A percentile compares a stretch with the other conserved stretches of the same genome.
Evolutionary conservation across 2,113 vertebrate species (phyloP).

Genomic region (Coracopsis vasa): DNA sequence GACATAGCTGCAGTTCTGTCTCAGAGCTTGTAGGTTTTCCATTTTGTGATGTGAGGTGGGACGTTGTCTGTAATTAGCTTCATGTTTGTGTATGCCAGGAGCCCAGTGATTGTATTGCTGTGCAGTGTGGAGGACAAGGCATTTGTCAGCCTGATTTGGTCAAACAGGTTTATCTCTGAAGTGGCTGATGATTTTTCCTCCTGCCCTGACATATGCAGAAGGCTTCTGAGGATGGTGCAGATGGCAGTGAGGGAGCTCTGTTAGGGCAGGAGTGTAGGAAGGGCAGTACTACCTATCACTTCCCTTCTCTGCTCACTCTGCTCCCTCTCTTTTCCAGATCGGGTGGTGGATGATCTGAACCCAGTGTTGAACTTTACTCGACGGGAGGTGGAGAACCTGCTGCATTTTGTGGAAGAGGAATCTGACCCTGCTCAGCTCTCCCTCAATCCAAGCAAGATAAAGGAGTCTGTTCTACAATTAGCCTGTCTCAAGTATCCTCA

Average conservation of each 20-base stretch:
- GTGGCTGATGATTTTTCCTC: neutral
- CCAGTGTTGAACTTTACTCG: conserved; percentile 96
- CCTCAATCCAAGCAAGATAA: conserved; percentile 67
- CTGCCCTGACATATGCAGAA: neutral
- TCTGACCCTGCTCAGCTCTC: conserved; percentile 73
- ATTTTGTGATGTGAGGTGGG: neutral
- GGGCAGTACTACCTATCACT: neutral
- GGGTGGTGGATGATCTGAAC: conserved; percentile 97
- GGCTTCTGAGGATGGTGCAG: neutral
- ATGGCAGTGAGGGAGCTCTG: neutral
- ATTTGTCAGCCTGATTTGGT: neutral
- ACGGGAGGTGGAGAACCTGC: conserved; percentile 95
- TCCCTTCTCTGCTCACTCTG: neutral
- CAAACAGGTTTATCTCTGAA: neutral
- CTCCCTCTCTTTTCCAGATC: conserved; percentile 77
- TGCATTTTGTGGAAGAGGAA: conserved; percentile 98
- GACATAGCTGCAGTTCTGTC: neutral
- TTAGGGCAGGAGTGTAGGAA: neutral
- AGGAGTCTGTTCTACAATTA: conserved; percentile 84
- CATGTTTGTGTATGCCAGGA: neutral
- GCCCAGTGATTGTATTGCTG: neutral
- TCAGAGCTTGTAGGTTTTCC: neutral
- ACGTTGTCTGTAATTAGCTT: neutral
- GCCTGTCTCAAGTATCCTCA: conserved; percentile 89
- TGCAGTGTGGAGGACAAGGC: neutral